Evolutionary conservation across 2,888 invertebrate species (phyloP).

Genomic region (Teinopalpus imperialis): DNA sequence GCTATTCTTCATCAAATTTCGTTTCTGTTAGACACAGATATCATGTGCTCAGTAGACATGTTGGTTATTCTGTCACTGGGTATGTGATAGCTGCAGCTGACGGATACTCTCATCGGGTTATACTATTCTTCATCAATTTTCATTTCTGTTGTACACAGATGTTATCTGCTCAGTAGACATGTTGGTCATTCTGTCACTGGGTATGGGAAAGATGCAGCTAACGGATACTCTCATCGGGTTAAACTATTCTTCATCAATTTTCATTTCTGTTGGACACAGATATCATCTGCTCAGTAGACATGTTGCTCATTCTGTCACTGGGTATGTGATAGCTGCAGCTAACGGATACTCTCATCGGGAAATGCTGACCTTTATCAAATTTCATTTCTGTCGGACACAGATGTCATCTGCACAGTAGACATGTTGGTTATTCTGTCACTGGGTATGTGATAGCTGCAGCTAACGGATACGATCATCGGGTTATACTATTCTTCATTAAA

Average conservation of each 20-base stretch:
- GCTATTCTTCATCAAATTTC: too few relatives aligned
- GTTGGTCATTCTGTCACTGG: background rate
- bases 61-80: too few relatives aligned
- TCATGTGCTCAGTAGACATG: too few relatives aligned
- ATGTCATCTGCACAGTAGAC: slow-evolving; percentile 27
- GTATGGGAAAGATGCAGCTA: too few relatives aligned
- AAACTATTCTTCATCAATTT: background rate
- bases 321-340: slow-evolving; percentile 31
- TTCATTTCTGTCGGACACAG: slow-evolving; percentile 12
- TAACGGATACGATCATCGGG: background rate
- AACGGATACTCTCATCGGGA: slow-evolving; percentile 32
- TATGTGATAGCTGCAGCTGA: too few relatives aligned
- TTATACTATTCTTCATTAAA: background rate
- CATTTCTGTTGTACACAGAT: too few relatives aligned
- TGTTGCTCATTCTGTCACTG: slow-evolving; percentile 20
- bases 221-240: too few relatives aligned
- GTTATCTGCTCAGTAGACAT: slow-evolving; percentile 7
- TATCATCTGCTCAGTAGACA: slow-evolving; percentile 34
- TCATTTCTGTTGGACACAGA: slow-evolving; percentile 27
- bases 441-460: slow-evolving; percentile 32
- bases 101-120: too few relatives aligned
- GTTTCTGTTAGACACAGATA: too few relatives aligned
- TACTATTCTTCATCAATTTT: too few relatives aligned
- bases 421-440: slow-evolving; percentile 35
- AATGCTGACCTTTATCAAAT: too few relatives aligned